These are phyloP conservation scores for Cynopterus sphinx DNA, from an alignment of 2,797 vertebrate genomes.

Conservation along the genomic window DNA sequence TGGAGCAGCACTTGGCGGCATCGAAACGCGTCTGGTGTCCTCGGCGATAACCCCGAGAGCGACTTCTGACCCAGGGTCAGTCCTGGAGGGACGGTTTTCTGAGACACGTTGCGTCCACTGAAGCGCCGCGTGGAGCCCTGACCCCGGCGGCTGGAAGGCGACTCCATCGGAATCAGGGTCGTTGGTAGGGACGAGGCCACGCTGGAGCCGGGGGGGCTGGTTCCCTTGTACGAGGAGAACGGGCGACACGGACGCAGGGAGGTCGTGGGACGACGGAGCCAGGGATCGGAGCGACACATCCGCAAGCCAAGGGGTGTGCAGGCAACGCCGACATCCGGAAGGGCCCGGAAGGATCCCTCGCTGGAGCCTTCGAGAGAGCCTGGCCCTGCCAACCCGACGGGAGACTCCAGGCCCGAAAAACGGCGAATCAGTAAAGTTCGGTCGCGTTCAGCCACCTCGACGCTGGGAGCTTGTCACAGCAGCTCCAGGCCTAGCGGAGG, in stretches of 20 bases:
- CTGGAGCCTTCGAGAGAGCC: not conserved
- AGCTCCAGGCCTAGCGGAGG: not conserved
- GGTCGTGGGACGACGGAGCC: too few relatives aligned
- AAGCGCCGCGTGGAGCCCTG: not conserved
- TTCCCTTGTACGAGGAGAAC: not conserved
- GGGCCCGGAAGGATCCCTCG: not conserved
- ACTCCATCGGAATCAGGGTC: not conserved
- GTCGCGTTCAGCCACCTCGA: not conserved
- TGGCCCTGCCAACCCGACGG: too few relatives aligned
- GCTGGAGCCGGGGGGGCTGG: fast-evolving
- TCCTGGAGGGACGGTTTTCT: not conserved
- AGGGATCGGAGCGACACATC: too few relatives aligned
- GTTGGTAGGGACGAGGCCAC: too few relatives aligned
- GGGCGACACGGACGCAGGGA: not conserved
- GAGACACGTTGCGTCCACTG: not conserved
- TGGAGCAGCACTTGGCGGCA: not conserved
- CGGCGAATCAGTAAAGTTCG: too few relatives aligned
- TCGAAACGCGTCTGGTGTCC: not conserved
- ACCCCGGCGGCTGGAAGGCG: not conserved
- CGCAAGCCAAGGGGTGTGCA: not conserved
- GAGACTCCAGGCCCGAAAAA: not conserved
- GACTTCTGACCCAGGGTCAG: not conserved
- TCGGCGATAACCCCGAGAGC: not conserved
- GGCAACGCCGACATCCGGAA: not conserved
- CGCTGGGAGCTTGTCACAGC: not conserved